Percentiles rank a stretch among this genome's conserved stretches.
Conservation (phyloP, 2,113 vertebrate genomes). For the Pycnonotus jocosus region DNA sequence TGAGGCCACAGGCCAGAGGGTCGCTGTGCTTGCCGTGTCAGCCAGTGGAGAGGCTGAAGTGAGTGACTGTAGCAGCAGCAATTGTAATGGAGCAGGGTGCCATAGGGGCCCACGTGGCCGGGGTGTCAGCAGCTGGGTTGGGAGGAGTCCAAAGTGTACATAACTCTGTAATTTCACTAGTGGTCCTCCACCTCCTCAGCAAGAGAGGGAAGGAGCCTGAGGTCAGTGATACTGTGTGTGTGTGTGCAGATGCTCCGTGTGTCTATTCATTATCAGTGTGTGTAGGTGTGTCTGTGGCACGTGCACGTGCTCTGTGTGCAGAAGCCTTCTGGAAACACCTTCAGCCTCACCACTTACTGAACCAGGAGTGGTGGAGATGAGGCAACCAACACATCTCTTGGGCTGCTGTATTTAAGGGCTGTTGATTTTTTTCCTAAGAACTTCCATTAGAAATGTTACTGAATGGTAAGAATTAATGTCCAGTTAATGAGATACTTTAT, state of each 20-base stretch:
- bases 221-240: not conserved
- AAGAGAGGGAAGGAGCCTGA: not conserved
- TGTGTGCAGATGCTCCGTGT: not conserved
- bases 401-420: not conserved
- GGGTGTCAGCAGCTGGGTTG: not conserved
- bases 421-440: not conserved
- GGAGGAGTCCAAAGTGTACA: not conserved
- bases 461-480: not conserved
- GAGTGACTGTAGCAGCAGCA: not conserved
- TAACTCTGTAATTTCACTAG: not conserved
- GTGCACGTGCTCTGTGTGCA: not conserved
- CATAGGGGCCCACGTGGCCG: not conserved
- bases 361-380: not conserved
- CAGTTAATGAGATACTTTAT: not conserved
- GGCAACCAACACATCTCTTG: not conserved
- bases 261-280: too few species aligned
- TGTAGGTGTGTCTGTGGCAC: too few species aligned
- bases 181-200: not conserved
- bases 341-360: not conserved
- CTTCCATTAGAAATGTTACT: not conserved
- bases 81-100: not conserved
- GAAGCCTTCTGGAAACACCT: not conserved
- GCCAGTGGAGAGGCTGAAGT: not conserved
- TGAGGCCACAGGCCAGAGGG: not conserved
- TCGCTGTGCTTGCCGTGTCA: not conserved